A percentile compares a stretch with the other conserved stretches of the same genome.
phyloP scores from a whole-genome alignment of 2,113 vertebrate genomes.

The Melanostigma gelatinosum region DNA sequence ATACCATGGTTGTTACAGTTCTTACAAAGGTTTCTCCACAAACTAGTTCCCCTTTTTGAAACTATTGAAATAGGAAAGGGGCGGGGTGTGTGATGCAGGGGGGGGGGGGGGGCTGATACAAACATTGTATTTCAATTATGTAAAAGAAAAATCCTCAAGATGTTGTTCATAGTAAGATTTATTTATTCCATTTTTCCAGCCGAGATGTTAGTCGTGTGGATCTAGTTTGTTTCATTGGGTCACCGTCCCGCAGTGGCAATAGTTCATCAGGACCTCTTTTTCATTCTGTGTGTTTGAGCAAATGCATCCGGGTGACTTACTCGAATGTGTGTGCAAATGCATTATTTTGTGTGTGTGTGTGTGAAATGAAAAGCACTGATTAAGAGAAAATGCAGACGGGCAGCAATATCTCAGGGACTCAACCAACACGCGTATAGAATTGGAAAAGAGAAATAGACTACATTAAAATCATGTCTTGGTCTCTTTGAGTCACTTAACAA shows the following conservation, averaged over 20 bases:
- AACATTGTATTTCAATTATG: slow-evolving; percentile 46
- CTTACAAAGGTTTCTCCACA: slow-evolving; percentile 26
- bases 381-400: slow-evolving; percentile 37
- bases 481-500: slow-evolving; percentile 37
- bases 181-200: slow-evolving; percentile 66
- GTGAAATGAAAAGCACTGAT: slow-evolving; percentile 47
- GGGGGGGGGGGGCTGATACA: slow-evolving; percentile 23
- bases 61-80: slow-evolving; percentile 13
- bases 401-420: slow-evolving; percentile 79
- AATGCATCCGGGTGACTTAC: slow-evolving; percentile 1
- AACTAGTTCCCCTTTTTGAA: slow-evolving; percentile 29
- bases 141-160: slow-evolving; percentile 36
- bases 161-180: slow-evolving; percentile 39
- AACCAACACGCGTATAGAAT: slow-evolving; percentile 31
- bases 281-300: slow-evolving; percentile 36
- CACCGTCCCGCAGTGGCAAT: slow-evolving; percentile 46
- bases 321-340: slow-evolving; percentile 15
- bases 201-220: slow-evolving; percentile 47
- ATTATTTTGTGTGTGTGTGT: slow-evolving; percentile 1
- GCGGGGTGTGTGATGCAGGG: slow-evolving; percentile 8
- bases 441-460: slow-evolving; percentile 38
- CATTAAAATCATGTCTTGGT: slow-evolving; percentile 40
- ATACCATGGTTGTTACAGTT: slow-evolving; percentile 18
- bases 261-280: slow-evolving; percentile 70
- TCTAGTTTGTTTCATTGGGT: slow-evolving; percentile 30